Evolutionary conservation across 2,888 invertebrate genomes (phyloP).

Genomic region (Athetis lepigone): DNA sequence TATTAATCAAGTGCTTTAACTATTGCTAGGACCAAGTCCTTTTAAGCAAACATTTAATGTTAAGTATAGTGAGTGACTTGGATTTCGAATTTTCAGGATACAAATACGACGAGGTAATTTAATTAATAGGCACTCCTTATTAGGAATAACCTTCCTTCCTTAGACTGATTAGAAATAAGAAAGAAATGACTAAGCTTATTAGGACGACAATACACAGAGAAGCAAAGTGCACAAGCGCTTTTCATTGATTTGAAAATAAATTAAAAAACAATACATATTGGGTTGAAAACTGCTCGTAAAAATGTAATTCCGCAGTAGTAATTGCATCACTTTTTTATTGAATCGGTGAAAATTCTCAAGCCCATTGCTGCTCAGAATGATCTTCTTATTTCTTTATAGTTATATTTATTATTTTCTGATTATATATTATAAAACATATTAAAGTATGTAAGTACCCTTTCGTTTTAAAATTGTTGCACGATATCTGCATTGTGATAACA

Average conservation of each 20-base stretch:
- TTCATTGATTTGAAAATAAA: neutral
- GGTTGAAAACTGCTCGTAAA: neutral
- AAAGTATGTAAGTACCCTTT: neutral
- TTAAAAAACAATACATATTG: neutral
- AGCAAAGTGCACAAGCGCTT: neutral
- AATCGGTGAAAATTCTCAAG: too few relatives aligned
- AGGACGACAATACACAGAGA: neutral
- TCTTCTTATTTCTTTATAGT: slow-evolving; percentile 1
- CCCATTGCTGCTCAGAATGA: neutral
- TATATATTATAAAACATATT: neutral
- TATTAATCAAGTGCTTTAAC: slow-evolving; percentile 35
- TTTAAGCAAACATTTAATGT: slow-evolving; percentile 35
- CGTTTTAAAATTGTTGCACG: slow-evolving; percentile 14
- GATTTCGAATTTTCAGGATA: slow-evolving; percentile 1
- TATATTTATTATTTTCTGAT: neutral
- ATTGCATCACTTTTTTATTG: too few relatives aligned
- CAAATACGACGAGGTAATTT: slow-evolving; percentile 4
- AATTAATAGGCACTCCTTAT: slow-evolving; percentile 15
- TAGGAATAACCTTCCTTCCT: neutral
- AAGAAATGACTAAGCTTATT: neutral
- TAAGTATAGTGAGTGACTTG: neutral
- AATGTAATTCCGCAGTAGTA: neutral
- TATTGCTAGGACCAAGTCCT: slow-evolving; percentile 31
- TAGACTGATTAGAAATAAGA: neutral
- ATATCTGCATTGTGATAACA: slow-evolving; percentile 25